Base-by-base conservation (phyloP, 2,797 vertebrate species). In the Argya squamiceps region DNA sequence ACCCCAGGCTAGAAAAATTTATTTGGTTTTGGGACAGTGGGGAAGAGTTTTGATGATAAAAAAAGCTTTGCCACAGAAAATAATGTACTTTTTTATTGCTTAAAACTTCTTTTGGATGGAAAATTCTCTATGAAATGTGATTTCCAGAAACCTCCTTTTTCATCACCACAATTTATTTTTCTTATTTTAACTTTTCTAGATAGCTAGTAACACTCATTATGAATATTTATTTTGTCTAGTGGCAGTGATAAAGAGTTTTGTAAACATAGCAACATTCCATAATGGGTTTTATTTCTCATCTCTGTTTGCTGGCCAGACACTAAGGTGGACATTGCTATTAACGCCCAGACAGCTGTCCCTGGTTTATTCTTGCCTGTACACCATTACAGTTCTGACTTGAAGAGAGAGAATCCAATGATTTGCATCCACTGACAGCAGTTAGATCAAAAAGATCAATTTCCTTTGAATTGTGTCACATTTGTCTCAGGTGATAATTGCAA, bases 401-500 rank as follows among this genome's bases (percentile, higher is more conserved):
- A 47, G 6, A 37, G 6, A 78, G 34, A 41, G 7, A 46, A 53
- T 12, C 1, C 11, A 59, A 43, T 53, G 6, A 37, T 75, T 34
- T 86, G 6, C 19, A 80, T 55, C 29, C 20, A 52, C 5, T 2
- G 11, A 5, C 15, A 37, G 19, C 11, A 81, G 55, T 3, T 30
- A 47, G 46, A 5, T 22, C 6, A 39, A 65, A 75, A 73, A 50
- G 29, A 56, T 70, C 73, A 58, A 36, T 79, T 89, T 92, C 34
- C 8, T 58, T 56, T 80, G 44, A 86, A 41, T 29, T 89, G 9
- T 58, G 26, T 47, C 91, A 78, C 44, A 41, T 80, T 93, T 91
- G 15, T 47, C 77, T 93, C 52, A 84, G 15, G 21, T 81, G 59
- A 78, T 53, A 94, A 34, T 53, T 91, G 27, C 89, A 84, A n/a